Percentiles rank a stretch among this genome's conserved stretches.
Evolutionary conservation across 2,888 invertebrate species (phyloP).

Genomic region (Mesorhabditis belari): DNA sequence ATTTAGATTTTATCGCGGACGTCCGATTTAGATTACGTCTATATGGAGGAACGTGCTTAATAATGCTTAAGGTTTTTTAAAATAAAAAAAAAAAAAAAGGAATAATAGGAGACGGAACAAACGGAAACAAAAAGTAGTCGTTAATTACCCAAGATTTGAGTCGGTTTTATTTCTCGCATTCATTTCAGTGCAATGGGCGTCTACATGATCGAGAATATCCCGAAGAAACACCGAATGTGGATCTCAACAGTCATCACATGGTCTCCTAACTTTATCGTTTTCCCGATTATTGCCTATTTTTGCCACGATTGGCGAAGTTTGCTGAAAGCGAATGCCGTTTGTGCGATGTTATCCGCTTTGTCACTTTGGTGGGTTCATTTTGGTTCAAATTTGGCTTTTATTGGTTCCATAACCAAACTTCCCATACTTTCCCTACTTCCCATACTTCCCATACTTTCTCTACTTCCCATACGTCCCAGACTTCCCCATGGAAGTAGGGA

Average conservation of each 20-base stretch:
- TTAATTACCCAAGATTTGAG: background rate
- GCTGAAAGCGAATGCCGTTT: background rate
- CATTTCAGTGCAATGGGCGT: conserved; percentile 6
- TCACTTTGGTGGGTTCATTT: background rate
- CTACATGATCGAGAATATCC: conserved; percentile 31
- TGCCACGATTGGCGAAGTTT: conserved; percentile 2
- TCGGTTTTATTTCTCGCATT: background rate
- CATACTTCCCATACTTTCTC: no score
- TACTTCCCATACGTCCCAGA: no score
- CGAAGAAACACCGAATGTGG: conserved; percentile 27
- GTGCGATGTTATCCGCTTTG: background rate
- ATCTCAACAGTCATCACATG: conserved; percentile 5
- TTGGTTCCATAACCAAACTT: background rate
- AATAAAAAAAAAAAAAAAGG: no score
- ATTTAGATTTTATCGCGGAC: no score
- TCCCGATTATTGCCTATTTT: conserved; percentile 19
- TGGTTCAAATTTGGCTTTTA: background rate
- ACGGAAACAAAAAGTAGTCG: no score
- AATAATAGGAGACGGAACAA: no score
- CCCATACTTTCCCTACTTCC: no score
- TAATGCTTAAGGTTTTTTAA: no score
- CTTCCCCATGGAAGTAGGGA: no score
- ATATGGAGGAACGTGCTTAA: no score
- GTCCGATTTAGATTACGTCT: no score
- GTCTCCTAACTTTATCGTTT: conserved; percentile 35